Evolutionary conservation across 2,888 invertebrate genomes (phyloP), one percentile per base, ranked within the genome.

Genomic region (Pseudococcus viburni): DNA sequence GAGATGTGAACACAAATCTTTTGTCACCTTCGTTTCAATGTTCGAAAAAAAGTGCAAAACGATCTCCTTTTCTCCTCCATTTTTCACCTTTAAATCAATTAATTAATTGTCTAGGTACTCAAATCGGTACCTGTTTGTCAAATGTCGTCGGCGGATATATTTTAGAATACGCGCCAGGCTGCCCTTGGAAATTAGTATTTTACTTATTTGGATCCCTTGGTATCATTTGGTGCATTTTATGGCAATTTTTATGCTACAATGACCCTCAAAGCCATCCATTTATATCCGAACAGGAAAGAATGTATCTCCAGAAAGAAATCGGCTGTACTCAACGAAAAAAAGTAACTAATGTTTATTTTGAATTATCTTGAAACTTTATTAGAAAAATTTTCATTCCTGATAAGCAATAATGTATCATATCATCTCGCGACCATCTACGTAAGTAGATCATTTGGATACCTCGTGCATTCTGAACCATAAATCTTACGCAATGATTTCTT

Each of bases 251-350:
- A 12, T 91, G 90, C 33, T 91, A 90, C 83, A 91, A 90, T 85
- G 94, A 94, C 90, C 96, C 96, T 0, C 93, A 93, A 88, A 93
- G 94, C 6, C 95, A 96, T 92, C 96, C 96, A 0, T 95, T 93
- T 91, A 95, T 95, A 90, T 94, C 94, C 84, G 94, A 95, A 88
- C 93, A 93, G 89, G 96, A 96, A 91, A 94, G 93, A 91, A 94
- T 89, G n/a, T 90, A 89, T 86, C 89, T 90, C 5, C 88, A 89
- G 90, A 94, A 94, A 90, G 94, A 95, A 88, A 92, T 96, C 88
- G 94, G 95, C 90, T 90, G 90, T 89, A 90, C 89, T 12, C 89
- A 90, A 22, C 85, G 90, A 89, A 90, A 90, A 89, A 90, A 89
- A 90, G 91, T 89, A 90, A 90, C 5, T n/a, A n/a, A 5, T 39